Evolutionary conservation across 37 sponge, comb jelly and placozoan genomes (phyloP).

Genomic region (Oopsacas minuta): DNA sequence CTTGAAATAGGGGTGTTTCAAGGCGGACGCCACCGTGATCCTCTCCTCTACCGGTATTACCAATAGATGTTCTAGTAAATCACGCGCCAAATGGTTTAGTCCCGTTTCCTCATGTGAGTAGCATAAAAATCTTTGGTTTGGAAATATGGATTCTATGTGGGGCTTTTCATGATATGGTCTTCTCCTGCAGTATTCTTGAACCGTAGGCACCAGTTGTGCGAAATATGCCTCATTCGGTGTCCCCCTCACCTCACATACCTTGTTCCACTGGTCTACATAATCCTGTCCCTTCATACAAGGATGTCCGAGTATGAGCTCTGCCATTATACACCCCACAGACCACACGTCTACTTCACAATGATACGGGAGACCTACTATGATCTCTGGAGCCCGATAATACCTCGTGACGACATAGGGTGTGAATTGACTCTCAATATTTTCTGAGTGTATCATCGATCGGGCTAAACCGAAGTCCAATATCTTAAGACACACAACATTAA

Average conservation of each 20-base stretch:
- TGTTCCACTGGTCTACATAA: conserved; percentile 11
- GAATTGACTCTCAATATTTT: not conserved
- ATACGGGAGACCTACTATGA: not conserved
- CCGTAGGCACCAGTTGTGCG: not conserved
- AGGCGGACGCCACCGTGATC: not conserved
- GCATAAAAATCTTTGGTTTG: not conserved
- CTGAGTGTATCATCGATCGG: not conserved
- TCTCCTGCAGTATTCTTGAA: not conserved
- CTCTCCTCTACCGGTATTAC: not conserved
- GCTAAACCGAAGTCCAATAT: not conserved
- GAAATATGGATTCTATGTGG: not conserved
- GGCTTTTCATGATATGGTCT: not conserved
- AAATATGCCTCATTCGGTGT: not conserved
- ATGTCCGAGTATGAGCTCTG: conserved; percentile 12
- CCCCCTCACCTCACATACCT: not conserved
- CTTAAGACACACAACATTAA: not conserved
- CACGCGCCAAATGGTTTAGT: not conserved
- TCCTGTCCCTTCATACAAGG: not conserved
- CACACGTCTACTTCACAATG: not conserved
- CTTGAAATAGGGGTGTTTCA: not conserved
- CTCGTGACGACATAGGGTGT: not conserved
- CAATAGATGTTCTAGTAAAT: not conserved
- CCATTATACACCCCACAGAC: conserved; percentile 3
- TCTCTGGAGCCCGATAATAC: not conserved
- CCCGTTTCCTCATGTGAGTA: not conserved